Evolutionary conservation across 2,797 vertebrate genomes (phyloP).

Genomic region (Toxotes lorentzi): DNA sequence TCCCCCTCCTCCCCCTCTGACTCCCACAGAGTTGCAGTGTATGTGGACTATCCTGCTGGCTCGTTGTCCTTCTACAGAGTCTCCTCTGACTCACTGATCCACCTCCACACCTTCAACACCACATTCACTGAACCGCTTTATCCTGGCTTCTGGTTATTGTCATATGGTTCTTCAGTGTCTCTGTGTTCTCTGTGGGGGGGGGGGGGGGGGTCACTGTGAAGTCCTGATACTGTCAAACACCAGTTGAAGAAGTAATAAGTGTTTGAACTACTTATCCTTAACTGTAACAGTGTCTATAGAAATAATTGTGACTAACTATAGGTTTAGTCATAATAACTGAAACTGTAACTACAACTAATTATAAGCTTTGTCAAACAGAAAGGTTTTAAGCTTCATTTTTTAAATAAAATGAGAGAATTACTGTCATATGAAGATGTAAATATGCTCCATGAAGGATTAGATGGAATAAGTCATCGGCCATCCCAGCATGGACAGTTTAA

Average conservation of each 20-base stretch:
- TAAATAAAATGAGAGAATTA: no score
- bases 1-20: not conserved
- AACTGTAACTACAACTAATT: no score
- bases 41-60: slow-evolving; percentile 8
- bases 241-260: no score
- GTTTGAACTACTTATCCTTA: no score
- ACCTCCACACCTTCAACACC: slow-evolving; percentile 4
- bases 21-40: slow-evolving; percentile 12
- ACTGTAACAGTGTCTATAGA: no score
- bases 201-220: no score
- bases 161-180: not conserved
- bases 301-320: no score
- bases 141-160: not conserved
- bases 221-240: no score
- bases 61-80: not conserved
- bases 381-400: no score
- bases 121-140: not conserved
- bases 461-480: not conserved
- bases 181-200: not conserved
- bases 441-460: not conserved
- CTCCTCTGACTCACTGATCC: not conserved
- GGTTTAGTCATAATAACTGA: no score
- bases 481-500: not conserved
- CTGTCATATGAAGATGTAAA: no score
- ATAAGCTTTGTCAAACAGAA: no score